Base-by-base conservation (phyloP, 2,113 vertebrate genomes). In the Thamnaconus septentrionalis region DNA sequence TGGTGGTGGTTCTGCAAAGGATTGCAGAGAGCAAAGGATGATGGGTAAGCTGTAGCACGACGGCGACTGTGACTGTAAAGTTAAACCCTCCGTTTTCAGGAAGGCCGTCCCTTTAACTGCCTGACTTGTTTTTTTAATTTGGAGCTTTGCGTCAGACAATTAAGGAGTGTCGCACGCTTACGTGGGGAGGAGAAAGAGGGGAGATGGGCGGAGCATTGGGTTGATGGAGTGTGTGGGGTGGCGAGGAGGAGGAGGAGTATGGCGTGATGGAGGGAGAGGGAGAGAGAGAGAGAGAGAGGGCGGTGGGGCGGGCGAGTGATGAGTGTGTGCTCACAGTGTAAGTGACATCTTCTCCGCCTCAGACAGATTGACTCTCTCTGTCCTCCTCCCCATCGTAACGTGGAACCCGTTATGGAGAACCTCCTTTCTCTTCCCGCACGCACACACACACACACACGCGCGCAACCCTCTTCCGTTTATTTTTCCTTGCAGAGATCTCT, bases 321-420 rank as follows among this genome's bases (percentile, higher is more conserved):
- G 86, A 91, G 90, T 92, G 90, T 89, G 85, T 83, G 83, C 68
- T 88, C 85, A 73, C 83, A 88, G 82, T 85, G 71, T 87, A 88
- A 89, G 89, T 88, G 92, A 91, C 89, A 90, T 81, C 85, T 90
- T 90, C 88, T 91, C 84, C 85, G 89, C 79, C 84, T 88, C 88
- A 90, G 86, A 91, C 89, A 89, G 89, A 92, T 91, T 87, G 88
- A 86, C 85, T 86, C 84, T 71, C 84, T 81, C 81, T 71, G 54
- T 80, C 76, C 18, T 31, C 18, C 18, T 31, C 18, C 18, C 18
- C 18, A 1, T 31, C 18, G 18, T 31, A 31, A 31, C 18, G 18
- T 31, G 18, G 18, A 31, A 31, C 81, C 78, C 48, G 2, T 78
- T 91, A 49, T 85, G 80, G 75, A 71, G 65, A 78, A 66, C 72